A percentile compares a stretch with the other conserved stretches of the same genome.
Conservation (phyloP, 2,113 vertebrate genomes). For the Grus americana region DNA sequence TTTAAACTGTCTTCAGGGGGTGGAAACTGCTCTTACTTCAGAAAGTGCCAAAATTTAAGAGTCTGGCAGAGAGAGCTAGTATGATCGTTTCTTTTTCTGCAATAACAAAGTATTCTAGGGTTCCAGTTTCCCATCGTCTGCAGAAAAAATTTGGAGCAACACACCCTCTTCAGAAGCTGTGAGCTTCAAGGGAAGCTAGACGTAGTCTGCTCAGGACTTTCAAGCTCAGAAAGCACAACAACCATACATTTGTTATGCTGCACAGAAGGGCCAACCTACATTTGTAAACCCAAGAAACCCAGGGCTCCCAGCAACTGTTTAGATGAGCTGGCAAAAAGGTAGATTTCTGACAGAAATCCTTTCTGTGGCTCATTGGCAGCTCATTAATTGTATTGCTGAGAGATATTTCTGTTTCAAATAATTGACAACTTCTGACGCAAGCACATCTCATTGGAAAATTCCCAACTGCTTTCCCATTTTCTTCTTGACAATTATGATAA, state of each 20-base stretch:
- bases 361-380: not conserved
- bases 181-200: not conserved
- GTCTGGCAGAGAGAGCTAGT: not conserved
- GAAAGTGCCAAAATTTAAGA: not conserved
- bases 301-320: not conserved
- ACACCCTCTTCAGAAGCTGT: not conserved
- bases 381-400: slow-evolving; percentile 12
- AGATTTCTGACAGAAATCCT: not conserved
- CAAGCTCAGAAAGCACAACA: not conserved
- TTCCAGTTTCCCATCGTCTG: not conserved
- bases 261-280: not conserved
- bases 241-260: not conserved
- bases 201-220: not conserved
- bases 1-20: not conserved
- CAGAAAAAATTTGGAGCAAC: not conserved
- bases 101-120: not conserved
- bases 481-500: not conserved
- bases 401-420: slow-evolving; percentile 10
- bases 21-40: not conserved
- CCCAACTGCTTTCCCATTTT: not conserved
- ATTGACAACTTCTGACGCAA: not conserved
- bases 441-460: not conserved
- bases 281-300: not conserved
- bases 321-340: not conserved
- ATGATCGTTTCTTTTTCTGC: not conserved